These are phyloP conservation scores for Cremastinae sp. DNA, from an alignment of 2,888 invertebrate genomes.

Conservation along the genomic window DNA sequence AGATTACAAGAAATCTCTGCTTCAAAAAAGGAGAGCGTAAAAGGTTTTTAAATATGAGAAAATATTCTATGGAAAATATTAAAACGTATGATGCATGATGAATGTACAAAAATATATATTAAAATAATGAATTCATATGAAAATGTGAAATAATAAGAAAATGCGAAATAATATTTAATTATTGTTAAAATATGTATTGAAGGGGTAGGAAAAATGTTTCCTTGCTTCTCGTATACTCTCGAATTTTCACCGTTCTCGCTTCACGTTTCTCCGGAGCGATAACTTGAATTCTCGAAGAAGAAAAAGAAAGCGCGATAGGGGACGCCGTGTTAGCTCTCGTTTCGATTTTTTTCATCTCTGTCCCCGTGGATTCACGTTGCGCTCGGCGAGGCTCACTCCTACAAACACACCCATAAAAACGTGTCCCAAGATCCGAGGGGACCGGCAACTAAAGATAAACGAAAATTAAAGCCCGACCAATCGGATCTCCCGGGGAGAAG, in stretches of 20 bases:
- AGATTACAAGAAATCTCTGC: too few species aligned
- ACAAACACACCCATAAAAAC: background rate
- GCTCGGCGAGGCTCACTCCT: background rate
- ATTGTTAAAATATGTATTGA: too few species aligned
- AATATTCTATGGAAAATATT: too few species aligned
- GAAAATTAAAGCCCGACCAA: slow-evolving; percentile 50
- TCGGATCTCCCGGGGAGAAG: slow-evolving; percentile 29
- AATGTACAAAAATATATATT: too few species aligned
- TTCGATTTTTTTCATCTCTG: slow-evolving; percentile 23
- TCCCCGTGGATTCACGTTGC: background rate
- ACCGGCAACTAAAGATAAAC: slow-evolving; percentile 45
- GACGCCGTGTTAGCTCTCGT: slow-evolving; percentile 30
- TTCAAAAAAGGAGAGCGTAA: too few species aligned
- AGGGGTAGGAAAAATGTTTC: too few species aligned
- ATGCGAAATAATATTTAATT: too few species aligned
- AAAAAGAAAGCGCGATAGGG: slow-evolving; percentile 47
- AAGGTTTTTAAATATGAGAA: too few species aligned
- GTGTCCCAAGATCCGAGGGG: slow-evolving; percentile 20
- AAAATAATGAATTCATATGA: too few species aligned
- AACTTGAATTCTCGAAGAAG: slow-evolving; percentile 54
- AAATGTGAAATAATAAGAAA: too few species aligned
- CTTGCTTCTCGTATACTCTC: slow-evolving; percentile 13
- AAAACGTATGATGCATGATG: too few species aligned
- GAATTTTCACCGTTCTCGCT: background rate
- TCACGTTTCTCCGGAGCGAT: slow-evolving; percentile 36